Conservation (phyloP, 2,888 invertebrate genomes). For the Pristionchus arcanus region DNA sequence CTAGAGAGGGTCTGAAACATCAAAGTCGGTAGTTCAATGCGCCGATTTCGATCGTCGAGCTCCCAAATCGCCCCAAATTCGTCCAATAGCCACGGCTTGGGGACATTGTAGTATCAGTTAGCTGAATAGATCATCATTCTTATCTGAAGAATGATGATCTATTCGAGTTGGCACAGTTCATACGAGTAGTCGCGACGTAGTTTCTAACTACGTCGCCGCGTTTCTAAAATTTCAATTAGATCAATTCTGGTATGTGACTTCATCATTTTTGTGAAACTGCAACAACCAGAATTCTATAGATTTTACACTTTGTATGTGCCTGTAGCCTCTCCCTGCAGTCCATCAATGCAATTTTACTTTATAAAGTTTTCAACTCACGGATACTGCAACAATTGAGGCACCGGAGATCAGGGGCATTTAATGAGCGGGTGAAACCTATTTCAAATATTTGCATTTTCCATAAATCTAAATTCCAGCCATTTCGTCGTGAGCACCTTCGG, state of each 20-base stretch:
- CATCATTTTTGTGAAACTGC: no score
- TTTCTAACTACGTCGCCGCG: neutral
- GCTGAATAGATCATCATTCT: neutral
- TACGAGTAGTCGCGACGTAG: neutral
- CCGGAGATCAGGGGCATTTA: no score
- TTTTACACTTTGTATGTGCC: no score
- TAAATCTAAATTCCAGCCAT: conserved; percentile 24
- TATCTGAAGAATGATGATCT: neutral
- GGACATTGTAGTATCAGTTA: neutral
- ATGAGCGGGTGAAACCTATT: neutral
- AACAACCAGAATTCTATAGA: no score
- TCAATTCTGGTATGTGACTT: no score
- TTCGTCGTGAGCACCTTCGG: conserved; percentile 36
- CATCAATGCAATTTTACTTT: no score
- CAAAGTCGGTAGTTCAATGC: neutral
- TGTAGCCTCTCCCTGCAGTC: no score
- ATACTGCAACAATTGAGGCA: no score
- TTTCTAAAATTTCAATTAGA: neutral
- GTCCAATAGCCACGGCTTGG: neutral
- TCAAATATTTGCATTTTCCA: no score
- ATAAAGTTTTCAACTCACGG: no score
- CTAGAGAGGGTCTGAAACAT: neutral
- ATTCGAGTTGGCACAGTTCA: neutral
- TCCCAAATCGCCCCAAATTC: neutral
- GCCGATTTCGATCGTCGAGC: neutral